Conservation (phyloP, 2,797 vertebrate genomes). For the Petrocephalus sullivani region DNA sequence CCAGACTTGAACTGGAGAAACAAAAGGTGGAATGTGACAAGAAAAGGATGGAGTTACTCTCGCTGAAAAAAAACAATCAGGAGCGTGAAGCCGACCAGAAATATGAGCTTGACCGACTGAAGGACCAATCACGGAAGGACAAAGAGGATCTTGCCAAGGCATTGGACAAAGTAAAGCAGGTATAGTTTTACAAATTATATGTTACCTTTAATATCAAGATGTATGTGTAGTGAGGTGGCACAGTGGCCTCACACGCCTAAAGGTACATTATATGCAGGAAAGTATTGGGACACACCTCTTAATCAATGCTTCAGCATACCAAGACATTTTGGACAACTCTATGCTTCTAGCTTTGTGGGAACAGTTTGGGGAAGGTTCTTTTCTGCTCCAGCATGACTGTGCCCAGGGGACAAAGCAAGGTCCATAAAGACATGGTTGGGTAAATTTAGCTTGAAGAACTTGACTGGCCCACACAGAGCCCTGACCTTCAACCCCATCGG, state of each 20-base stretch:
- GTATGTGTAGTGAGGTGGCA: background rate
- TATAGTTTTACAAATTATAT: conserved; percentile 33
- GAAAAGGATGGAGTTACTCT: conserved; percentile 71
- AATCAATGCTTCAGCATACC: background rate
- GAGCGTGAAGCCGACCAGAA: conserved; percentile 64
- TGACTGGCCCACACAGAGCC: too few species aligned
- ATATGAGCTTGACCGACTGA: conserved; percentile 69
- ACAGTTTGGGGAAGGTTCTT: too few species aligned
- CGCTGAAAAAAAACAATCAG: conserved; percentile 60
- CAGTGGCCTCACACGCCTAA: background rate
- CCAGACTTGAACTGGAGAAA: conserved; percentile 58
- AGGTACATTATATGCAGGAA: background rate
- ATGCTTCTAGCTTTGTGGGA: too few species aligned
- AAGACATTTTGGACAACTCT: background rate
- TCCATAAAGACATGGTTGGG: too few species aligned
- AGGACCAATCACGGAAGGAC: conserved; percentile 62
- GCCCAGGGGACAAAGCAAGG: too few species aligned
- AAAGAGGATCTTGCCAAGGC: conserved; percentile 65
- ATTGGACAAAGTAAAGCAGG: conserved; percentile 72
- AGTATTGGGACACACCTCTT: background rate
- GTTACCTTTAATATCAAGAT: background rate
- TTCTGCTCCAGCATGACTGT: too few species aligned
- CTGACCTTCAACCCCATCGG: too few species aligned
- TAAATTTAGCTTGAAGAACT: too few species aligned
- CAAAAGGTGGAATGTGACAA: conserved; percentile 57